These are phyloP conservation scores for Leptoteleia sp. DNA, from an alignment of 1,140 invertebrate species.

Conservation along the genomic window DNA sequence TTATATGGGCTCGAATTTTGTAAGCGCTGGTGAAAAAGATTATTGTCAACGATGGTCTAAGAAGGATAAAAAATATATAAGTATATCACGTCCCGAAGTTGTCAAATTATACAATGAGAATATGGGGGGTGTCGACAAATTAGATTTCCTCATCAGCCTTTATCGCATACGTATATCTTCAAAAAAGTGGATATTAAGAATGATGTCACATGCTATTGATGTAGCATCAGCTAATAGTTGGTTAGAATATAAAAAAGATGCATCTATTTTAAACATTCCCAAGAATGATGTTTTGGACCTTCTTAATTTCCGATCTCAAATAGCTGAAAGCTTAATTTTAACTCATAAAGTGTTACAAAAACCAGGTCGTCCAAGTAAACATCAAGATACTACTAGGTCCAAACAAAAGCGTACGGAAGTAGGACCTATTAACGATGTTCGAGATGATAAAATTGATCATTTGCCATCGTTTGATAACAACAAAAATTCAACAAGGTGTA, in stretches of 20 bases:
- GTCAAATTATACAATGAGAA: constrained; percentile 29
- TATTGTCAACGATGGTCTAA: constrained; percentile 26
- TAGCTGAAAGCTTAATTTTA: constrained; percentile 32
- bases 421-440: constrained; percentile 3
- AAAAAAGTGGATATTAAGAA: constrained; percentile 30
- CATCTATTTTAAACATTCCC: not conserved
- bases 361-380: constrained; percentile 19
- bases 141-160: constrained; percentile 19
- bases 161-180: constrained; percentile 21
- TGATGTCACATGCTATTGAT: constrained; percentile 29
- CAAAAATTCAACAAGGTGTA: constrained; percentile 18
- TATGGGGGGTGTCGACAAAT: constrained; percentile 27
- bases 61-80: constrained; percentile 13
- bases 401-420: constrained; percentile 21
- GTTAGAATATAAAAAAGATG: constrained; percentile 35
- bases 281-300: constrained; percentile 9
- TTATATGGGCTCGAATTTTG: constrained; percentile 29
- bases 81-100: constrained; percentile 24
- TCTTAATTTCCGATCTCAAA: constrained; percentile 13
- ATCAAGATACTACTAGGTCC: not conserved
- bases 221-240: constrained; percentile 19
- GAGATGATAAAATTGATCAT: constrained; percentile 17
- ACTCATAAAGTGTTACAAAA: constrained; percentile 10
- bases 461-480: constrained; percentile 24
- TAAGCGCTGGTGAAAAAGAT: constrained; percentile 15